Conservation (phyloP, 2,113 vertebrate species). For the Connochaetes taurinus region DNA sequence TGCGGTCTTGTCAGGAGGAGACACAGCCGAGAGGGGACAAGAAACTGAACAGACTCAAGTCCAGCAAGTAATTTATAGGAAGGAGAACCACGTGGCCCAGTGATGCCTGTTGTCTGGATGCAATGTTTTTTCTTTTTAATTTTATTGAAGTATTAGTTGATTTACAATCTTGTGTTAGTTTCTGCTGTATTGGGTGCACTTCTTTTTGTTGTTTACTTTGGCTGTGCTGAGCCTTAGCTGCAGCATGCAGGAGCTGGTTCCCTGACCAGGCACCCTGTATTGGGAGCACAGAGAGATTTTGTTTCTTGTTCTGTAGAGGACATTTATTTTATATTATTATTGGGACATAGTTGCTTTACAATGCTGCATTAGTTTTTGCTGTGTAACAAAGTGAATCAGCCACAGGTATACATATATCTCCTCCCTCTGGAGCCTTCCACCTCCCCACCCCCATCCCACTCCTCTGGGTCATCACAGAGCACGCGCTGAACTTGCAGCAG, state of each 20-base stretch:
- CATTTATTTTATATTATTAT: background rate
- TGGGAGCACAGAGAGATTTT: background rate
- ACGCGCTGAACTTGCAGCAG: background rate
- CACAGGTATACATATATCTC: background rate
- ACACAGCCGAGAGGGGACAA: background rate
- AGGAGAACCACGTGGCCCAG: background rate
- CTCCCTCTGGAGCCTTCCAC: background rate
- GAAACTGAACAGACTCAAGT: background rate
- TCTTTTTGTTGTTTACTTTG: background rate
- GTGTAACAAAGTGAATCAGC: background rate
- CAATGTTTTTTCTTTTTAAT: background rate
- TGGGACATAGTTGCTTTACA: background rate
- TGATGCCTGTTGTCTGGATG: background rate
- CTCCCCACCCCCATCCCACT: background rate
- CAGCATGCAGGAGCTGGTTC: background rate
- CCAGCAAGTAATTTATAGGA: background rate
- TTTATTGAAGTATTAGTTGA: background rate
- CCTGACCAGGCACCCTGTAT: background rate
- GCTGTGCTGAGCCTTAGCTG: background rate
- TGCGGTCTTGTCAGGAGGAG: background rate
- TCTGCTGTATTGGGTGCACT: background rate
- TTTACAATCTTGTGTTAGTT: background rate
- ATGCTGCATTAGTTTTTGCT: background rate
- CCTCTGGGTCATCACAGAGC: background rate
- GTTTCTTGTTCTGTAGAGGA: background rate